Percentiles rank a stretch among this genome's conserved stretches.
These are phyloP conservation scores for Amphipoea oculea DNA, from an alignment of 2,888 invertebrate genomes.

Conservation along the genomic window DNA sequence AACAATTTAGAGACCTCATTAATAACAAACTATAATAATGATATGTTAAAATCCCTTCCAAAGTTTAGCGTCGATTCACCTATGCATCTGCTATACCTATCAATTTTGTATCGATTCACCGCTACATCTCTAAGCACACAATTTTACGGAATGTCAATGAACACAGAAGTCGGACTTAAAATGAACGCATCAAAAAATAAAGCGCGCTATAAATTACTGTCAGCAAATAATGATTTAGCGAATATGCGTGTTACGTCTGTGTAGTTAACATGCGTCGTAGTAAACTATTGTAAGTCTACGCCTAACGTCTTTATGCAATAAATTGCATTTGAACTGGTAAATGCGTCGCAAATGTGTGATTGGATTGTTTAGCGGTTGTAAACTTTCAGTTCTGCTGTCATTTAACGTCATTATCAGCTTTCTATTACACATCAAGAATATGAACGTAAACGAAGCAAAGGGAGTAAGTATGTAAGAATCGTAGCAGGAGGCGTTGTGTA, in stretches of 20 bases:
- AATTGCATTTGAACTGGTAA: constrained; percentile 41
- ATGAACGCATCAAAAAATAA: constrained; percentile 3
- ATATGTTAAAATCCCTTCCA: background rate
- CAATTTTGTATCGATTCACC: background rate
- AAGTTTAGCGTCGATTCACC: background rate
- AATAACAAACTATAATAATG: background rate
- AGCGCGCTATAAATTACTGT: background rate
- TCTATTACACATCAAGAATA: constrained; percentile 48
- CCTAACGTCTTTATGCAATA: constrained; percentile 40
- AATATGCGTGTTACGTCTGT: constrained; percentile 43
- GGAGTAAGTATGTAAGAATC: background rate
- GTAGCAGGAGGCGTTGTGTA: background rate
- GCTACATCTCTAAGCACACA: background rate
- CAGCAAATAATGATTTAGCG: constrained; percentile 21
- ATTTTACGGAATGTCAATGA: background rate
- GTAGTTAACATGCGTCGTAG: constrained; percentile 11
- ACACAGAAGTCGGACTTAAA: background rate
- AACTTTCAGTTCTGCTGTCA: constrained; percentile 51
- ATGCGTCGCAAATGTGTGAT: constrained; percentile 54
- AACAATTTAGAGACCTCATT: background rate
- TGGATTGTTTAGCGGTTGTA: constrained; percentile 40
- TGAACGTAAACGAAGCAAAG: background rate
- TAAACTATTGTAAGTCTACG: constrained; percentile 31
- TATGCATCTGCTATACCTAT: background rate
- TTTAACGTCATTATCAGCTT: constrained; percentile 48